Evolutionary conservation across 1,140 invertebrate species (phyloP), one percentile per base, ranked within the genome.

Genomic region (Brachionus paranguensis): DNA sequence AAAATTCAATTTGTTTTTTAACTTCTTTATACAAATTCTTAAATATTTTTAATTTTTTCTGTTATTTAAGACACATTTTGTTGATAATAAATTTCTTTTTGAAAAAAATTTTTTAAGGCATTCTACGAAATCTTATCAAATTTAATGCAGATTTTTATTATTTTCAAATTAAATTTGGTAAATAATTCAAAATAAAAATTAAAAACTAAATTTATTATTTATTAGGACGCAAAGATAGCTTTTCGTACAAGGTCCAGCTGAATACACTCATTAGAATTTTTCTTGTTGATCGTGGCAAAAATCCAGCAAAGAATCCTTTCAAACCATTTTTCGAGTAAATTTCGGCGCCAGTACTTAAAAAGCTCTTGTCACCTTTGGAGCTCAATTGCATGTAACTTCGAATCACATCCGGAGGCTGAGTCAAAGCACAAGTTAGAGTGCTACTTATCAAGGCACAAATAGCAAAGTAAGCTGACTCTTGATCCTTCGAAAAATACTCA

Each of bases 171-270:
- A 14, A 50, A 12, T 50, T 47, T 50, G 11, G 47, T 50, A 50
- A 50, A 55, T 55, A 24, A 17, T 55, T 24, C 0, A 55, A 55
- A 20, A 55, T 55, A 0, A 60, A 60, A 24, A 47, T 47, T 60
- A 0, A 53, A 20, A 20, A 10, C 27, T 24, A 20, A 60, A 60
- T 60, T 60, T 10, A n/a, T 60, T 60, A 24, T 60, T 60, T 60
- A 60, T 60, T 60, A 3, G 20, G 10, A 20, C 53, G 53, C 10
- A 20, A 78, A 79, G 78, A 43, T 45, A 81, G 37, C 45, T 81
- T 81, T 81, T 81, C 78, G 12, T 64, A 81, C 5, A 81, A 20
- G 5, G 78, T 81, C 78, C 78, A 81, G 41, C 78, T 68, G 10
- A 81, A 43, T 7, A 81, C 78, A 81, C 78, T 81, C 41, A 81